These are phyloP conservation scores for Arion vulgaris DNA, from an alignment of 1,140 invertebrate genomes.

Conservation along the genomic window DNA sequence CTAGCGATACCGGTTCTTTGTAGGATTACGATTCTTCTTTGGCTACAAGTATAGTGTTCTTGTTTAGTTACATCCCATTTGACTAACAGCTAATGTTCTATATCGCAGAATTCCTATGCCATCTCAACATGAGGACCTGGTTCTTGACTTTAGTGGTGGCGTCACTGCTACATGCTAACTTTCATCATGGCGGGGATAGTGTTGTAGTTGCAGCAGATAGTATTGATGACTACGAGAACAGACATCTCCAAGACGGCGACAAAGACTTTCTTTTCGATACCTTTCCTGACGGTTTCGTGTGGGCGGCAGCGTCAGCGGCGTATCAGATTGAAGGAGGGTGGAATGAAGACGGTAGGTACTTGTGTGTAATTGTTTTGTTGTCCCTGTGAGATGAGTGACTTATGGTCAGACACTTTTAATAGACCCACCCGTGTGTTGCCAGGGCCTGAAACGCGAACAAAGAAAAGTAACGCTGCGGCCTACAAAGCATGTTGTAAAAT, in stretches of 20 bases:
- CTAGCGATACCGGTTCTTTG: too few species aligned
- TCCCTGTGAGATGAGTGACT: too few species aligned
- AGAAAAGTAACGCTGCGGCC: too few species aligned
- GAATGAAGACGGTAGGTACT: constrained; percentile 68
- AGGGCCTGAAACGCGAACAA: too few species aligned
- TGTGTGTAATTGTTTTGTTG: constrained; percentile 39
- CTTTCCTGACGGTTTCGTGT: constrained; percentile 70
- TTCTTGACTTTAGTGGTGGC: not conserved
- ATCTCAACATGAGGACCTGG: not conserved
- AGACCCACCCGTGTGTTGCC: too few species aligned
- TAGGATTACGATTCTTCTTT: too few species aligned
- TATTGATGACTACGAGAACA: not conserved
- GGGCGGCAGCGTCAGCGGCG: constrained; percentile 71
- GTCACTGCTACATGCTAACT: not conserved
- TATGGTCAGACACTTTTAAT: too few species aligned
- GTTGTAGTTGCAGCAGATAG: not conserved
- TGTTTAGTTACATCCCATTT: too few species aligned
- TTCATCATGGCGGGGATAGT: not conserved
- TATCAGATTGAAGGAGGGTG: constrained; percentile 61
- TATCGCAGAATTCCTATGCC: not conserved
- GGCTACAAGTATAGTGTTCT: too few species aligned
- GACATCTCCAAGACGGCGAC: constrained; percentile 20
- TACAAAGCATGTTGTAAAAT: too few species aligned
- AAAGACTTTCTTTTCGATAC: constrained; percentile 36
- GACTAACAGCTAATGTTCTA: too few species aligned